These are phyloP conservation scores for Drosophila sproati DNA, from an alignment of 1,140 invertebrate species.

Conservation along the genomic window DNA sequence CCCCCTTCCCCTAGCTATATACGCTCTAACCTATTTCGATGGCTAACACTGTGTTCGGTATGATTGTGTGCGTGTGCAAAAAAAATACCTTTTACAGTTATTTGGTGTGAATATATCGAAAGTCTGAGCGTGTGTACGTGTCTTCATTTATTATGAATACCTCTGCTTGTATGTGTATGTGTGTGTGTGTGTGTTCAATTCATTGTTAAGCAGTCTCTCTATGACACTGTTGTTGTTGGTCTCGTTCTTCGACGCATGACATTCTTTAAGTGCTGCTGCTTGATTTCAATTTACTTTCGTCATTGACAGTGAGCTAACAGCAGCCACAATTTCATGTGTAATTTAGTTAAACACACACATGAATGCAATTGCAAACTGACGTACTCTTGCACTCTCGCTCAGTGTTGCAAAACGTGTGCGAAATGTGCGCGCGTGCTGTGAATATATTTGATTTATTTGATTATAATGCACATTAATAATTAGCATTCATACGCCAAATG, in stretches of 20 bases:
- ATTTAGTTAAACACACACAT: constrained; percentile 6
- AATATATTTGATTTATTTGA: constrained; percentile 14
- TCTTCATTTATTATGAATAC: constrained; percentile 30
- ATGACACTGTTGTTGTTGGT: constrained; percentile 20
- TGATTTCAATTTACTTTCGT: constrained; percentile 44
- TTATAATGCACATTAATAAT: constrained; percentile 36
- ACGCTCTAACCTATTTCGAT: constrained; percentile 15
- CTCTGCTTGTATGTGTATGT: constrained; percentile 10
- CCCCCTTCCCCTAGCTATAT: constrained; percentile 4
- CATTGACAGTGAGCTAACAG: constrained; percentile 13
- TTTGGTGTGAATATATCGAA: constrained; percentile 49
- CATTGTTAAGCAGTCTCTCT: constrained; percentile 45
- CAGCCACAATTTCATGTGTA: constrained; percentile 40
- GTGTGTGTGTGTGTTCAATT: constrained; percentile 46
- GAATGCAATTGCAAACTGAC: background rate
- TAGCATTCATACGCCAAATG: constrained; percentile 45
- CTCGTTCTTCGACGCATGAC: constrained; percentile 35
- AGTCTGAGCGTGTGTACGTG: constrained; percentile 49
- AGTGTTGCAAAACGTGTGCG: constrained; percentile 55
- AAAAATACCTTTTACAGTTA: constrained; percentile 62
- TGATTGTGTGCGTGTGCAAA: constrained; percentile 33
- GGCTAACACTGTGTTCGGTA: constrained; percentile 13
- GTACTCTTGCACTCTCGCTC: constrained; percentile 52
- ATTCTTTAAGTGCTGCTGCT: constrained; percentile 39
- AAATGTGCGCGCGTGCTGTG: constrained; percentile 34